phyloP scores from a whole-genome alignment of 92 coral and sea anemone species.

The Blastomussa wellsi region DNA sequence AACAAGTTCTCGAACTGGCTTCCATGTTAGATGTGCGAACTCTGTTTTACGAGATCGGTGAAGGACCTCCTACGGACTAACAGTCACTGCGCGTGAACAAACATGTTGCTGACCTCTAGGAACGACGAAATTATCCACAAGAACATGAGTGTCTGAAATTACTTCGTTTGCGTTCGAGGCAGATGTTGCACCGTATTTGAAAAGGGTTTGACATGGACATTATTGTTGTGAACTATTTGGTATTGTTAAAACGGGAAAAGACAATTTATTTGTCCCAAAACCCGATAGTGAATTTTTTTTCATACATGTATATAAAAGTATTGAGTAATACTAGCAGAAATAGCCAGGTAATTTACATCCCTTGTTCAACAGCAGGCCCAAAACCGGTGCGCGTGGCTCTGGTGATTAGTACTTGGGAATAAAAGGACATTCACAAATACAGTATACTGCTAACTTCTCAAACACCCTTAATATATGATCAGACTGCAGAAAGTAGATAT shows the following conservation, averaged over 20 bases:
- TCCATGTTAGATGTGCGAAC: conserved; percentile 92
- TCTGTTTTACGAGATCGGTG: conserved; percentile 89
- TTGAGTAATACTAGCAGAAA: not conserved
- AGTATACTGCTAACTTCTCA: not conserved
- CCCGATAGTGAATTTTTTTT: not conserved
- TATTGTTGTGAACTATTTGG: not conserved
- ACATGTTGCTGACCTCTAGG: not conserved
- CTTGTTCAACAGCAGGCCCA: not conserved
- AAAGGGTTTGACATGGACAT: not conserved
- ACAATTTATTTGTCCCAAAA: not conserved
- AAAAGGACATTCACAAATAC: not conserved
- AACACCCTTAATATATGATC: not conserved
- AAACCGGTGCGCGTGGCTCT: not conserved
- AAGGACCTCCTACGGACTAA: conserved; percentile 83
- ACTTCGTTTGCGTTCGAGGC: not conserved
- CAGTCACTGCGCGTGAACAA: not conserved
- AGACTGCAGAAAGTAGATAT: not conserved
- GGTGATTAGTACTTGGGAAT: not conserved
- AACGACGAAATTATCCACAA: not conserved
- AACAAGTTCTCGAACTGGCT: conserved; percentile 87
- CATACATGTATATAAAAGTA: no score
- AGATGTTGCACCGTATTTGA: not conserved
- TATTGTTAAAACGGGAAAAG: not conserved
- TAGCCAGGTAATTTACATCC: not conserved
- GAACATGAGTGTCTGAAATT: not conserved